Conservation (phyloP, 2,888 invertebrate genomes). For the Mythimna lalbum region DNA sequence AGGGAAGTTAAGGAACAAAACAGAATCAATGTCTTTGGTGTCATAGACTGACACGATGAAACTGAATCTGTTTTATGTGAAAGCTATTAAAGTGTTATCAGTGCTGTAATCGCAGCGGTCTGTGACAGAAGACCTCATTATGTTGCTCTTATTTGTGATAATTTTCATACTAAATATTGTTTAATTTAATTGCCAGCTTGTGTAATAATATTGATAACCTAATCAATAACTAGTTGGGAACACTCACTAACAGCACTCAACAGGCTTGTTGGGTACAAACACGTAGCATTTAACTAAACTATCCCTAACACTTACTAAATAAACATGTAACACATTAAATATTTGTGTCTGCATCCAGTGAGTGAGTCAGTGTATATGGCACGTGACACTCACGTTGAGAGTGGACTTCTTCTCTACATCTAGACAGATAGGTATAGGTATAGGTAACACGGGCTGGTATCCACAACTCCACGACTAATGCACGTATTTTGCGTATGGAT, state of each 20-base stretch:
- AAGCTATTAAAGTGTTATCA: slow-evolving; percentile 5
- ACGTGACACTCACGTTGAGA: no score
- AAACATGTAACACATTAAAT: no score
- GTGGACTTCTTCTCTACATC: no score
- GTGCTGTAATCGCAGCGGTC: background rate
- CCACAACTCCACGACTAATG: no score
- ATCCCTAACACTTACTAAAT: background rate
- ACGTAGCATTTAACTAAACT: background rate
- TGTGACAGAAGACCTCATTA: slow-evolving; percentile 1
- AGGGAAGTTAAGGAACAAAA: background rate
- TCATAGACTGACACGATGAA: background rate
- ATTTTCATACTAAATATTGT: slow-evolving; percentile 1
- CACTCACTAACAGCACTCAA: background rate
- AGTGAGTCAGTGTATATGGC: no score
- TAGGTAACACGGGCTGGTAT: no score
- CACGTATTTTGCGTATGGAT: no score
- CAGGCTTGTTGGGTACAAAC: background rate
- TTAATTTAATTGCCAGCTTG: slow-evolving; percentile 7
- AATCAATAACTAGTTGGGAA: slow-evolving; percentile 7
- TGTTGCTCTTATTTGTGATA: slow-evolving; percentile 15
- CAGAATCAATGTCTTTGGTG: background rate
- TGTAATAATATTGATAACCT: slow-evolving; percentile 22
- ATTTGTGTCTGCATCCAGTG: background rate
- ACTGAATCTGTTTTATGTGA: background rate
- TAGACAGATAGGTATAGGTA: no score